Conservation (phyloP, 2,888 invertebrate species). For the Drosophila mulleri region DNA sequence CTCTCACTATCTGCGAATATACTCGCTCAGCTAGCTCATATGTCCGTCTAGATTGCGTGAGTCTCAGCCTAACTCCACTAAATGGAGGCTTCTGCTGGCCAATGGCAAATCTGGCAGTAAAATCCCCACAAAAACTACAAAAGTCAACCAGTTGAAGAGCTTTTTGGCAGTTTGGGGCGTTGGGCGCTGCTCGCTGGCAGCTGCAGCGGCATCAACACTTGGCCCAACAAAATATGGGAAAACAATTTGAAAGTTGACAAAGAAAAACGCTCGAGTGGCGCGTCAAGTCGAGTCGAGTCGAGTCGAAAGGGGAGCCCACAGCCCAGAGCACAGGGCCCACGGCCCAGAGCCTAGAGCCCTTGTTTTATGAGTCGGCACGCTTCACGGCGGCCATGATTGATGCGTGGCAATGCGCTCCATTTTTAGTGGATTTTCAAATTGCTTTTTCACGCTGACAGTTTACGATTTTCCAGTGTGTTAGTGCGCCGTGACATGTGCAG, state of each 20-base stretch:
- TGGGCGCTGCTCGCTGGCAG: constrained; percentile 14
- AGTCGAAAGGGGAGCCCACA: not conserved
- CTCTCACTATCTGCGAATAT: not conserved
- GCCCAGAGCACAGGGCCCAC: too few relatives aligned
- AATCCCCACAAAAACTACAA: constrained; percentile 36
- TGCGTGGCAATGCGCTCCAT: constrained; percentile 56
- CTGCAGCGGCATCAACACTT: constrained; percentile 9
- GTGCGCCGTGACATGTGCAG: constrained; percentile 3
- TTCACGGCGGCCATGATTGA: constrained; percentile 71
- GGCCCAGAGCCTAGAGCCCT: constrained; percentile 31
- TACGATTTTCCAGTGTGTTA: constrained; percentile 54
- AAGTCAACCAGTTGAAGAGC: constrained; percentile 56
- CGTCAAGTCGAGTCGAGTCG: not conserved
- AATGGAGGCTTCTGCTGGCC: constrained; percentile 5
- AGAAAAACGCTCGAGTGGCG: constrained; percentile 60
- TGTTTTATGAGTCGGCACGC: constrained; percentile 71
- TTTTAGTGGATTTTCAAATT: constrained; percentile 78
- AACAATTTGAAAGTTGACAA: constrained; percentile 75
- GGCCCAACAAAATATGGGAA: constrained; percentile 65
- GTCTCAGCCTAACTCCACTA: not conserved
- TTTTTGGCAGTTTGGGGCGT: constrained; percentile 36
- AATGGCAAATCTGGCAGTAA: constrained; percentile 41
- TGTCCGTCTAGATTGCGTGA: not conserved
- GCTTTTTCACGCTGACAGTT: constrained; percentile 78
- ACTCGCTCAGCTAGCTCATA: not conserved